Evolutionary conservation across 2,888 invertebrate genomes (phyloP).

Genomic region (Harpagoxenus sublaevis): DNA sequence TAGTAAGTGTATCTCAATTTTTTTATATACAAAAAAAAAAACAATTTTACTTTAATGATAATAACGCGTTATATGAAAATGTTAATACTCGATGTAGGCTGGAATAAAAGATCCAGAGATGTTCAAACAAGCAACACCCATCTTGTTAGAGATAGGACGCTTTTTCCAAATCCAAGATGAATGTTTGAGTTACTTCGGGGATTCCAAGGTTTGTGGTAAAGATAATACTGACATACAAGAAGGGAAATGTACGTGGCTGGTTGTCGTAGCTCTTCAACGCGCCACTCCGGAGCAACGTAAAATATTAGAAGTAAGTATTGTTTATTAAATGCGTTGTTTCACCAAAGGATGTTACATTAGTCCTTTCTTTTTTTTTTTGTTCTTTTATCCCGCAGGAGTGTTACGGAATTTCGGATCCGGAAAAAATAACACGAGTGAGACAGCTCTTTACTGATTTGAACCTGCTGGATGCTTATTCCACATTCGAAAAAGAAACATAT

Average conservation of each 20-base stretch:
- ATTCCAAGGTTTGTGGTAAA: conserved; percentile 95
- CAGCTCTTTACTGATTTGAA: conserved; percentile 92
- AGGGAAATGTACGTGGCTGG: conserved; percentile 98
- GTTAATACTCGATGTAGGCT: conserved; percentile 84
- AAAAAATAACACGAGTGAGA: conserved; percentile 90
- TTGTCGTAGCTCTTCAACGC: conserved; percentile 95
- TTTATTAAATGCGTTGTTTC: background rate
- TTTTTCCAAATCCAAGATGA: conserved; percentile 90
- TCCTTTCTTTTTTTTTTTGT: background rate
- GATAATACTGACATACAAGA: conserved; percentile 96
- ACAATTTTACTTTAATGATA: background rate
- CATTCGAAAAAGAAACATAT: conserved; percentile 94
- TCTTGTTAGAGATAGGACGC: conserved; percentile 92
- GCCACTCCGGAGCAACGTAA: conserved; percentile 91
- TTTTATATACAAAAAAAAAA: background rate
- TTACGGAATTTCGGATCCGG: conserved; percentile 91
- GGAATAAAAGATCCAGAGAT: conserved; percentile 92
- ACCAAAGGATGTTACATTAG: background rate
- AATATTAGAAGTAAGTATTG: conserved; percentile 88
- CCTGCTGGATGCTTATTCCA: conserved; percentile 91
- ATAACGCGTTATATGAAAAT: background rate
- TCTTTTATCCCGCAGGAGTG: conserved; percentile 87
- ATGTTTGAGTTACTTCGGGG: conserved; percentile 96
- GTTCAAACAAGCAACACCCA: conserved; percentile 94
- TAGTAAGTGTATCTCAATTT: background rate